Evolutionary conservation across 2,888 invertebrate genomes (phyloP), one percentile per base, ranked within the genome.

Genomic region (Cheilosia vulpina): DNA sequence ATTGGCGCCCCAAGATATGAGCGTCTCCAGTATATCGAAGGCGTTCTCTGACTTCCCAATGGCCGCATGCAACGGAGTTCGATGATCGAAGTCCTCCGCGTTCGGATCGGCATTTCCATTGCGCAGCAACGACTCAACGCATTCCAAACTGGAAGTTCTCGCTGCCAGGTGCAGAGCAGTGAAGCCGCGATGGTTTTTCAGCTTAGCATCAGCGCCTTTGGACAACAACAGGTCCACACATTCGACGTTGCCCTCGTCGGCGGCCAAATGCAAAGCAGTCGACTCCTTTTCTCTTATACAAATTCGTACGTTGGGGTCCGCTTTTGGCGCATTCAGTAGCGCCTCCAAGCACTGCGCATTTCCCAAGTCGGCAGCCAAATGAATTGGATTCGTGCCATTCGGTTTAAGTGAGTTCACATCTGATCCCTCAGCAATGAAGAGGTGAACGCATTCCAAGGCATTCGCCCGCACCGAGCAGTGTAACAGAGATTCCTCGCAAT

Each of bases 391-490:
- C 68, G 96, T 95, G 63, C 96, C 96, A 79, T 95, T 94, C 15
- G 94, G 94, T 89, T 96, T 96, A 47, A 96, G 93, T 87, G 94
- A 94, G 89, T 97, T 96, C 4, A 97, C 94, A 89, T 95, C 95
- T 0, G 96, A 95, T 43, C 96, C 97, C 89, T 95, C 95, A 13
- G 94, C 93, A 45, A 96, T 94, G 88, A 98, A 94, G 65, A 97
- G 91, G 89, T 95, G 94, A 2, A 97, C 93, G 89, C 97, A 97
- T 88, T 96, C 96, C n/a, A 95, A 92, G 0, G 96, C 95, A 91
- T 96, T 96, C n/a, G 97, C 96, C 76, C 96, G 93, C 1, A 97
- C 96, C 0, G 98, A 97, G 89, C 96, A 96, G 91, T 98, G 97
- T 27, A 98, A 93, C 47, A 96, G 94, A 27, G 96, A 96, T 89